A percentile compares a stretch with the other conserved stretches of the same genome.
These are phyloP conservation scores for Sycophila texana DNA, from an alignment of 2,888 invertebrate genomes.

Conservation along the genomic window DNA sequence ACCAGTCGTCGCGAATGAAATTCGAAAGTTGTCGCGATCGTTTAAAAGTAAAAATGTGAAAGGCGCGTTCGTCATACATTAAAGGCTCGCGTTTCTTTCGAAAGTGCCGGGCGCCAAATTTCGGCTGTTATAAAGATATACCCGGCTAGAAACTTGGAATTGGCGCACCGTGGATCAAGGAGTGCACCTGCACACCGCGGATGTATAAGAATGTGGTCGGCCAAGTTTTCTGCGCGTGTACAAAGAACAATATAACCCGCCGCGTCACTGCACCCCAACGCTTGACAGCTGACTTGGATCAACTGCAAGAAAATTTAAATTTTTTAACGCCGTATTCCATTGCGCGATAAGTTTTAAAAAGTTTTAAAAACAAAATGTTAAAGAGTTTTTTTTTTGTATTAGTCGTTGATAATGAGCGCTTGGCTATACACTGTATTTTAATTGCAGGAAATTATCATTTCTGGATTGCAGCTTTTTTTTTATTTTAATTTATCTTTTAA, in stretches of 20 bases:
- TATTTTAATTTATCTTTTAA: too few relatives aligned
- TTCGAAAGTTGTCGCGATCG: slow-evolving; percentile 24
- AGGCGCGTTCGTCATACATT: slow-evolving; percentile 19
- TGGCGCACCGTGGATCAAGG: not conserved
- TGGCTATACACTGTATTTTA: too few relatives aligned
- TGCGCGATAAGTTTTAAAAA: not conserved
- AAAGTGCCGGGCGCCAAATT: slow-evolving; percentile 18
- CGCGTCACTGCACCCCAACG: not conserved
- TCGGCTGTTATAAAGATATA: not conserved
- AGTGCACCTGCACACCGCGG: not conserved
- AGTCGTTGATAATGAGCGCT: not conserved
- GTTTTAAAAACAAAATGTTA: not conserved
- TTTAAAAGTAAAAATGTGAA: slow-evolving; percentile 43
- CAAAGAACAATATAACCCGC: not conserved
- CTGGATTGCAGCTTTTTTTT: too few relatives aligned
- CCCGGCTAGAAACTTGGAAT: not conserved
- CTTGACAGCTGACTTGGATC: not conserved
- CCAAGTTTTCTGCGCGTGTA: slow-evolving; percentile 14
- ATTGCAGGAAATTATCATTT: too few relatives aligned
- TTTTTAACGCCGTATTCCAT: not conserved
- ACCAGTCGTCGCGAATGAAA: slow-evolving; percentile 12
- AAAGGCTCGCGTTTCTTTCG: slow-evolving; percentile 4
- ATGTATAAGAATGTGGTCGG: slow-evolving; percentile 42
- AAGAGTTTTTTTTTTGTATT: not conserved
- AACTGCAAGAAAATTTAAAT: not conserved